A percentile compares a stretch with the other conserved stretches of the same genome.
Conservation (phyloP, 2,797 vertebrate genomes). For the Catamblyrhynchus diadema region DNA sequence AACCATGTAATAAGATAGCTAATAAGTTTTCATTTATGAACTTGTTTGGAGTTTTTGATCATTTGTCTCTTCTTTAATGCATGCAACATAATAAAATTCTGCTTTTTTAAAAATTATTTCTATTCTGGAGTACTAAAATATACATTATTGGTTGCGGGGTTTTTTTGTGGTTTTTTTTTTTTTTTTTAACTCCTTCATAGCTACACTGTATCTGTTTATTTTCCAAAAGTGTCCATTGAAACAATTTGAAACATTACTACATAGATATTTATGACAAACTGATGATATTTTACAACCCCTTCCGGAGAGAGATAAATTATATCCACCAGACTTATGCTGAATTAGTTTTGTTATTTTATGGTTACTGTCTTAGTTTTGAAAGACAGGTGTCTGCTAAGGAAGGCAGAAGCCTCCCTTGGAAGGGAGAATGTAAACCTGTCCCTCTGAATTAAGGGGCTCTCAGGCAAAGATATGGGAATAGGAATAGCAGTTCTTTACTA, state of each 20-base stretch:
- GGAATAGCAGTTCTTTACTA: not conserved
- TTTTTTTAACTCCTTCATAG: not conserved
- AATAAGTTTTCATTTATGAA: not conserved
- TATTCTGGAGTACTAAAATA: not conserved
- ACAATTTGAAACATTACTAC: not conserved
- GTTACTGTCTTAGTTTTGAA: not conserved
- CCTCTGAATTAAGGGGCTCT: not conserved
- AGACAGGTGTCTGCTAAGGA: not conserved
- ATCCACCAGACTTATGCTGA: not conserved
- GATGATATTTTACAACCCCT: not conserved
- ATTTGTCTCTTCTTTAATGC: not conserved
- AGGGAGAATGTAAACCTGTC: not conserved
- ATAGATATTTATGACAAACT: not conserved
- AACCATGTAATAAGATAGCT: not conserved
- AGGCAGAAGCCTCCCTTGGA: not conserved
- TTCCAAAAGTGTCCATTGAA: not conserved
- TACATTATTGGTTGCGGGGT: not conserved
- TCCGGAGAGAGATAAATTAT: not conserved
- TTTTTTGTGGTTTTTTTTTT: not conserved
- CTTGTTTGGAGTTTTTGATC: not conserved
- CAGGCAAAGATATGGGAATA: not conserved
- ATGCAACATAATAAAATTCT: not conserved
- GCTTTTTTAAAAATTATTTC: too few relatives aligned
- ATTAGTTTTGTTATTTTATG: not conserved
- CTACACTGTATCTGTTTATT: not conserved